Evolutionary conservation across 2,888 invertebrate genomes (phyloP), one percentile per base, ranked within the genome.

Genomic region (Clostera curtula): DNA sequence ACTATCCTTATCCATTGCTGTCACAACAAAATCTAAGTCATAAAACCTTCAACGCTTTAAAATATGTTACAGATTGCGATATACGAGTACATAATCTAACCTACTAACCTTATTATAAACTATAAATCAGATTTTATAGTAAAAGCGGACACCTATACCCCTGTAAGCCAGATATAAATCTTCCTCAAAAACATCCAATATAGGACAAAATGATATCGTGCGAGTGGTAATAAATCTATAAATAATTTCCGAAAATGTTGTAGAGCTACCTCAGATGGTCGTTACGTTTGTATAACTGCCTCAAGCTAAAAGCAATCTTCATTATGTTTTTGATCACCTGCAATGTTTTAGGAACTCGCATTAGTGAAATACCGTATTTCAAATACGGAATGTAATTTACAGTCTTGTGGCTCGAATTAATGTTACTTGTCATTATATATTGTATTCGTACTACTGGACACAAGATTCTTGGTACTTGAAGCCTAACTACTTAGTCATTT

Each of bases 191-290:
- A 64, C 53, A 65, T 57, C 57, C 47, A 61, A 61, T 67, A 10
- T 61, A 58, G 53, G 57, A 54, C 47, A 60, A 63, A 67, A 68
- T 70, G 67, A 68, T 64, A 66, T 58, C 56, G 46, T 54, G 65
- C 67, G 74, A 56, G 70, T 58, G 54, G 68, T 74, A 67, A 76
- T 80, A 80, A 82, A 83, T 82, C 74, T 77, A 52, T 46, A 64
- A 61, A 69, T 80, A 82, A 82, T 80, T 63, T 63, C 61, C 44
- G 56, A 47, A 56, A 62, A n/a, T n/a, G 51, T 61, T 70, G 61
- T 56, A 64, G 64, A 47, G 83, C 83, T 82, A 71, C 83, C 72
- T 83, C 80, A 83, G 79, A 54, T 76, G 69, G 60, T 68, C 68
- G 80, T 77, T 77, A 77, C 80, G 73, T 69, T 52, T 31, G 41